Evolutionary conservation across 2,888 invertebrate genomes (phyloP).

Genomic region (Rhagophthalmus giganteus): DNA sequence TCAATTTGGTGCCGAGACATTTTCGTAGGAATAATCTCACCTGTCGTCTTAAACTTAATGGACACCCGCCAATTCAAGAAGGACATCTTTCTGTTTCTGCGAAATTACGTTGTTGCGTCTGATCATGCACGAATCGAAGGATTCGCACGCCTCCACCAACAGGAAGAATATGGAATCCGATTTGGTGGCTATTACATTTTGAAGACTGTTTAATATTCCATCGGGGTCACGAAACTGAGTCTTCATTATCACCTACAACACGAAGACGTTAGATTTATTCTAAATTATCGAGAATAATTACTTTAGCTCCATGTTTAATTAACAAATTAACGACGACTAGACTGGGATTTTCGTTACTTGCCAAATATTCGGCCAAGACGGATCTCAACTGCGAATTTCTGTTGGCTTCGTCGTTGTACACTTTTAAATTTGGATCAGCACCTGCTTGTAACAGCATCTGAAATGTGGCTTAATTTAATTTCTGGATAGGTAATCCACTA

Average conservation of each 20-base stretch:
- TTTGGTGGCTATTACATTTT: constrained; percentile 64
- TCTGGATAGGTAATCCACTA: no score
- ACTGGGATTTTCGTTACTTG: constrained; percentile 71
- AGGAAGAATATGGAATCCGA: constrained; percentile 67
- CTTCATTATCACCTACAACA: constrained; percentile 71
- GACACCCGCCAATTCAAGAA: constrained; percentile 70
- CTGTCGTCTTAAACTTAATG: constrained; percentile 69
- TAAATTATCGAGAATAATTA: constrained; percentile 39
- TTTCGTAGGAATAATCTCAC: constrained; percentile 59
- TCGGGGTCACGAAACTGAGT: constrained; percentile 83
- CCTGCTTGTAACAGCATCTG: constrained; percentile 72
- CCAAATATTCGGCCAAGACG: constrained; percentile 80
- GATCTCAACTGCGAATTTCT: constrained; percentile 69
- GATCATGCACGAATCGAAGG: constrained; percentile 80
- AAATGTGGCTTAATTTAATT: no score
- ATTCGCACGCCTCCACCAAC: constrained; percentile 73
- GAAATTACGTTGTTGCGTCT: constrained; percentile 69
- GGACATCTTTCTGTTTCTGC: constrained; percentile 65
- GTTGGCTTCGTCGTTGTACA: constrained; percentile 74
- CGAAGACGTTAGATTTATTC: constrained; percentile 1
- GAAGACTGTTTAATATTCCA: constrained; percentile 78
- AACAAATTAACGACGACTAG: constrained; percentile 69
- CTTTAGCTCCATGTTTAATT: constrained; percentile 76
- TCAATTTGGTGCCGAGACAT: constrained; percentile 60
- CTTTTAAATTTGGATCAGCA: constrained; percentile 75